Base-by-base conservation (phyloP, 2,113 vertebrate genomes). In the Arothron firmamentum region DNA sequence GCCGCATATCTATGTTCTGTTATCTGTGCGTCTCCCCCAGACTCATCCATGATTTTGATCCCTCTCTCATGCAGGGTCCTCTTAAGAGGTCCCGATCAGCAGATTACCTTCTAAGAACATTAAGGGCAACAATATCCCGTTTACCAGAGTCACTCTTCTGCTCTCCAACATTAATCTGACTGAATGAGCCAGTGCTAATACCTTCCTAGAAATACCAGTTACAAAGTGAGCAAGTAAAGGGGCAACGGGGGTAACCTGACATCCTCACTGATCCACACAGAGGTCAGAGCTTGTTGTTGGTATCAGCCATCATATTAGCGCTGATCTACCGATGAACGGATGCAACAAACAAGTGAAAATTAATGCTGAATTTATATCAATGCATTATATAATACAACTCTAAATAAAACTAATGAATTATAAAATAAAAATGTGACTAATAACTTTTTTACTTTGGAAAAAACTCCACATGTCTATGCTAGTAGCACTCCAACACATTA, bases 51-150 rank as follows among this genome's bases (percentile, higher is more conserved):
- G 19, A 49, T 60, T 77, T 65, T 67, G 62, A 71, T 73, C 54
- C 55, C 57, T 7, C 59, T 28, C 28, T 48, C 19, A 48, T 45
- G 48, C 41, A 16, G 48, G 25, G 34, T 31, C 28, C 46, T 53
- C 60, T 77, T 59, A 52, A 46, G 16, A 47, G 70, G 55, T 61
- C 70, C 66, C 48, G 9, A 67, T 68, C 62, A 49, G 45, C 46
- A 74, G 77, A 80, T 86, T 80, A 75, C 76, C 14, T 73, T 17
- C 19, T 52, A 66, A 67, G 59, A 46, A 59, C 56, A 80, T 68
- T 62, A 65, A 75, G 60, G 34, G 54, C 48, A 23, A 65, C 43
- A 66, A 54, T 59, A 67, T 74, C 72, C 52, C 48, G 11, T 31
- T 59, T 18, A 50, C 43, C 18, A 54, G 53, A 59, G 52, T 62